These are phyloP conservation scores for Cassiopea xamachana DNA, from an alignment of 30 jellyfish, hydroid and myxozoan genomes.

Conservation along the genomic window DNA sequence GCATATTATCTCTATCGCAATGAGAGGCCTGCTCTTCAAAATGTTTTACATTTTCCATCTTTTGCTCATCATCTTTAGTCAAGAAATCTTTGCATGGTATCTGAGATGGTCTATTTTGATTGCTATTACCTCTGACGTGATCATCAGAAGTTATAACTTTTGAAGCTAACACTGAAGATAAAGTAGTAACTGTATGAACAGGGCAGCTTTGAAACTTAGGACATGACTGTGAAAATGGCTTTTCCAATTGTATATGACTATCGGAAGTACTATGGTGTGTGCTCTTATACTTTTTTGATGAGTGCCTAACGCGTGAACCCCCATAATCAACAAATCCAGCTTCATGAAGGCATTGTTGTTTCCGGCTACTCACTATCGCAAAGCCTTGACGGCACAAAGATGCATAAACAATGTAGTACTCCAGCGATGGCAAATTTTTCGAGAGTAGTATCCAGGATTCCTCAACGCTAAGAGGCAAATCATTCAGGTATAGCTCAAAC, in stretches of 20 bases:
- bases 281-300: not conserved
- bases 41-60: not conserved
- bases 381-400: constrained; percentile 71
- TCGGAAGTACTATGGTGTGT: not conserved
- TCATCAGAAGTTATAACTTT: not conserved
- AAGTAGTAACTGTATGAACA: not conserved
- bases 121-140: not conserved
- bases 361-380: constrained; percentile 39
- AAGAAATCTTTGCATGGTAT: not conserved
- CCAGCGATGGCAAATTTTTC: constrained; percentile 49
- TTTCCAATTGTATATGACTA: not conserved
- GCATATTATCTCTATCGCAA: constrained; percentile 1
- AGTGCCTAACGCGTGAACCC: not conserved
- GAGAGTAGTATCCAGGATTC: constrained; percentile 64
- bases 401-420: constrained; percentile 42
- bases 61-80: not conserved
- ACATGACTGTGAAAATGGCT: not conserved
- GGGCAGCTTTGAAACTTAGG: not conserved
- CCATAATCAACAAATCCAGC: not conserved
- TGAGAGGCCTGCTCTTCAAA: not conserved
- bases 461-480: constrained; percentile 59
- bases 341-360: not conserved
- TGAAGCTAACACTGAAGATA: not conserved
- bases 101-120: not conserved
- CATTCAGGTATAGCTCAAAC: constrained; percentile 46